These are phyloP conservation scores for Oryzias dopingdopingensis DNA, from an alignment of 2,797 vertebrate species.

Conservation along the genomic window DNA sequence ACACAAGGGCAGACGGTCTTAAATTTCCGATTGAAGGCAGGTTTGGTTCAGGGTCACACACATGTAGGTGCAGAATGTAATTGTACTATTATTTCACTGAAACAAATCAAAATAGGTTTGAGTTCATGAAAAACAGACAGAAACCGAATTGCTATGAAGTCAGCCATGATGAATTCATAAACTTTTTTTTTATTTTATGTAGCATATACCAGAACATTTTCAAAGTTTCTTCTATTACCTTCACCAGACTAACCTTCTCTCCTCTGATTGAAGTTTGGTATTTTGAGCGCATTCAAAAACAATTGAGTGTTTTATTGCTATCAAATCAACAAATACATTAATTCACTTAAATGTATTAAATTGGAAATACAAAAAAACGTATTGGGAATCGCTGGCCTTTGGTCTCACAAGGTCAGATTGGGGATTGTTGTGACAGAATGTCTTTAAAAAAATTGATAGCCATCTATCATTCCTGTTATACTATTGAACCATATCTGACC, in stretches of 20 bases:
- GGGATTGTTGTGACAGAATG: constrained; percentile 22
- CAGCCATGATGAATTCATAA: background rate
- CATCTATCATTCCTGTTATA: constrained; percentile 4
- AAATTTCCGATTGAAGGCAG: constrained; percentile 27
- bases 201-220: background rate
- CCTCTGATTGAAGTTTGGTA: constrained; percentile 12
- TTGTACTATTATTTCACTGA: constrained; percentile 18
- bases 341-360: constrained; percentile 21
- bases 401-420: constrained; percentile 30
- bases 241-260: constrained; percentile 15
- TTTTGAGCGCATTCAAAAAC: constrained; percentile 31
- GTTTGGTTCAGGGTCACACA: constrained; percentile 24
- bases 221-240: constrained; percentile 4
- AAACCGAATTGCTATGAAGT: constrained; percentile 2
- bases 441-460: constrained; percentile 34
- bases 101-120: constrained; percentile 16
- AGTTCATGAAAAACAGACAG: constrained; percentile 13
- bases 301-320: constrained; percentile 32
- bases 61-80: constrained; percentile 10
- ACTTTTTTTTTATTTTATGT: background rate
- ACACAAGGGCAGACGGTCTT: constrained; percentile 12
- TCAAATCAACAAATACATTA: constrained; percentile 40
- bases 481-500: constrained; percentile 53
- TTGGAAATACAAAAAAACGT: constrained; percentile 24
- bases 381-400: constrained; percentile 1